Evolutionary conservation across 1,140 invertebrate genomes (phyloP), one percentile per base, ranked within the genome.

Genomic region (Dysdera silvatica): DNA sequence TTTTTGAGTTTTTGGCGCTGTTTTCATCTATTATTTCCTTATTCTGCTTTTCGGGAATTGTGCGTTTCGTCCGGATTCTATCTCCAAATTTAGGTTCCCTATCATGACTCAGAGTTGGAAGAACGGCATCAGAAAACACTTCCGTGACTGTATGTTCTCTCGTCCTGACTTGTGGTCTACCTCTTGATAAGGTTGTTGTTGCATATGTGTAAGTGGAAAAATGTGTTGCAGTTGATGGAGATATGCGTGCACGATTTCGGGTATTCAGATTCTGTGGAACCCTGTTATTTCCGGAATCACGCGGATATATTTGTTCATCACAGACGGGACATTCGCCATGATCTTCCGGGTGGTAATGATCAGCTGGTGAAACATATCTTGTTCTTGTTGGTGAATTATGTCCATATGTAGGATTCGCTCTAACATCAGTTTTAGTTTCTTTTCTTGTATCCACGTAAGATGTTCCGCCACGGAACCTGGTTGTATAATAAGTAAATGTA

Each of bases 61-160:
- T 29, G 37, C 61, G 18, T 23, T 63, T 63, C 3, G 61, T 48
- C 2, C 61, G 40, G 14, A 63, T 63, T 49, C 61, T 14, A 31
- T 63, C 61, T 8, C 61, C 61, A 56, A 56, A 63, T 48, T 33
- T 55, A n/a, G n/a, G n/a, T n/a, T n/a, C n/a, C n/a, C n/a, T n/a
- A n/a, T n/a, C n/a, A n/a, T n/a, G n/a, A n/a, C n/a, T n/a, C 12
- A 64, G 41, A 23, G 61, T 67, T 35, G 60, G 60, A 2, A 57
- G 47, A 12, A 65, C 56, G 3, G 56, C 54, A 56, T 61, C 54
- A 4, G 58, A 61, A 6, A 57, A 35, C 3, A 66, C 56, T 31
- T 61, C 47, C 2, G 68, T 67, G 23, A 89, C 83, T 1, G 91
- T 83, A 33, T 87, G 86, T 74, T 89, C 88, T 18, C 58, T 31